These are phyloP conservation scores for Cotesia congregata DNA, from an alignment of 2,888 invertebrate genomes.

Conservation along the genomic window DNA sequence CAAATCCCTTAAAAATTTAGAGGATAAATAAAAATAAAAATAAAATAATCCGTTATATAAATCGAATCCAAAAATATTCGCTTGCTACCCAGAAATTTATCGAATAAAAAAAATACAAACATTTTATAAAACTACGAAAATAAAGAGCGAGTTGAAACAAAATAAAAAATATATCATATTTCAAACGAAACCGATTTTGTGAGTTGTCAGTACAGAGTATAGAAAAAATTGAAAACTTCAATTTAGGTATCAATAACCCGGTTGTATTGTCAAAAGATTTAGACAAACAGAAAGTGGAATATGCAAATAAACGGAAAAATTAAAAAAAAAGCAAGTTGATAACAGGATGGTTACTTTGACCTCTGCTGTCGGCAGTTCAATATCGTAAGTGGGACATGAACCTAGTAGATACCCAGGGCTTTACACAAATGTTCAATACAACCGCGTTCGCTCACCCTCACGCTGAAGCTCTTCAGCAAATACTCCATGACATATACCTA, in stretches of 20 bases:
- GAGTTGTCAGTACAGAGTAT: not conserved
- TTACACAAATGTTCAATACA: constrained; percentile 30
- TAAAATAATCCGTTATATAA: no score
- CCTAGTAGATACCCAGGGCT: constrained; percentile 47
- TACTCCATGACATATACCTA: constrained; percentile 25
- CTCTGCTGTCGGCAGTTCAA: constrained; percentile 54
- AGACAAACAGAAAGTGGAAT: not conserved
- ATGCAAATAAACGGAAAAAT: not conserved
- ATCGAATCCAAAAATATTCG: no score
- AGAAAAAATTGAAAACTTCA: not conserved
- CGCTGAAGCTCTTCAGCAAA: constrained; percentile 37
- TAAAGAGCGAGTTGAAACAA: no score
- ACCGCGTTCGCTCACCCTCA: constrained; percentile 33
- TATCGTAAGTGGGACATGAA: constrained; percentile 64
- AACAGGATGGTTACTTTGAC: constrained; percentile 18
- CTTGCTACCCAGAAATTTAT: no score
- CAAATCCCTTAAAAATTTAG: no score
- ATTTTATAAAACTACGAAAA: no score
- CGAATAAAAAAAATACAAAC: no score
- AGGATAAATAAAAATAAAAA: no score
- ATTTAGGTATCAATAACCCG: not conserved
- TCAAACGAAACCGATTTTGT: not conserved
- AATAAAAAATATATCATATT: no score
- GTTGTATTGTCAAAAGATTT: constrained; percentile 1
- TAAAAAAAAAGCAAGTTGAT: constrained; percentile 9